A percentile compares a stretch with the other conserved stretches of the same genome.
Conservation (phyloP, 2,113 vertebrate genomes). For the Entelurus aequoreus region DNA sequence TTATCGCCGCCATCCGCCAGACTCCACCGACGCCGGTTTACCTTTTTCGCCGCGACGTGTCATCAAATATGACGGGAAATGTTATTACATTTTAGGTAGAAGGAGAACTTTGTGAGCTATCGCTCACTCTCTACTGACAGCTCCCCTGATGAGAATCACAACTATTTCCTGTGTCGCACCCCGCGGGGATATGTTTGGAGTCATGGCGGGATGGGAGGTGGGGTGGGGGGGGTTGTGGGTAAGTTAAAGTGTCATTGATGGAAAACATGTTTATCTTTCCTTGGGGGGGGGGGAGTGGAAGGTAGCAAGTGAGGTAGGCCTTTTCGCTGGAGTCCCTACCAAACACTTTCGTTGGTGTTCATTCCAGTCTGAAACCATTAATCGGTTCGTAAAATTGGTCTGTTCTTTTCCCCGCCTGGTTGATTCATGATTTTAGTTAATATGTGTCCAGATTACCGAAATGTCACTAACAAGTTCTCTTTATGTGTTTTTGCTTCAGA, state of each 20-base stretch:
- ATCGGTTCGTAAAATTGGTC: too few relatives aligned
- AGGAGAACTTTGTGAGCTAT: slow-evolving; percentile 33
- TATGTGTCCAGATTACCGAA: too few relatives aligned
- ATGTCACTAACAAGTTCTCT: too few relatives aligned
- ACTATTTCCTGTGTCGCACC: slow-evolving; percentile 44
- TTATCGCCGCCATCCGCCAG: background rate
- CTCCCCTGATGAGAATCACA: slow-evolving; percentile 63
- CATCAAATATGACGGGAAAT: slow-evolving; percentile 55
- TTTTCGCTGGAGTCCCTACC: background rate
- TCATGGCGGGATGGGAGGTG: background rate
- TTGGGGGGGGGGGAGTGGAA: background rate
- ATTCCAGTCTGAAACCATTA: slow-evolving; percentile 3
- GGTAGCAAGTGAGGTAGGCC: too few relatives aligned
- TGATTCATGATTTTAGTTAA: too few relatives aligned
- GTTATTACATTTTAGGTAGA: slow-evolving; percentile 34
- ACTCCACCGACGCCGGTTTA: background rate
- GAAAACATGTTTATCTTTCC: slow-evolving; percentile 31
- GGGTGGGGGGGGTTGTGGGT: background rate
- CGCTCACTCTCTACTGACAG: slow-evolving; percentile 55
- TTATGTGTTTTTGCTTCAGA: too few relatives aligned
- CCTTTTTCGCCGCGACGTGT: slow-evolving; percentile 39
- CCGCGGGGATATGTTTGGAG: slow-evolving; percentile 35
- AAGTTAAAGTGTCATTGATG: slow-evolving; percentile 42
- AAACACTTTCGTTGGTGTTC: background rate
- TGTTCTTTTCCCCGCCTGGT: too few relatives aligned